Evolutionary conservation across 2,797 vertebrate genomes (phyloP).

Genomic region (Melanotaenia trifasciata): DNA sequence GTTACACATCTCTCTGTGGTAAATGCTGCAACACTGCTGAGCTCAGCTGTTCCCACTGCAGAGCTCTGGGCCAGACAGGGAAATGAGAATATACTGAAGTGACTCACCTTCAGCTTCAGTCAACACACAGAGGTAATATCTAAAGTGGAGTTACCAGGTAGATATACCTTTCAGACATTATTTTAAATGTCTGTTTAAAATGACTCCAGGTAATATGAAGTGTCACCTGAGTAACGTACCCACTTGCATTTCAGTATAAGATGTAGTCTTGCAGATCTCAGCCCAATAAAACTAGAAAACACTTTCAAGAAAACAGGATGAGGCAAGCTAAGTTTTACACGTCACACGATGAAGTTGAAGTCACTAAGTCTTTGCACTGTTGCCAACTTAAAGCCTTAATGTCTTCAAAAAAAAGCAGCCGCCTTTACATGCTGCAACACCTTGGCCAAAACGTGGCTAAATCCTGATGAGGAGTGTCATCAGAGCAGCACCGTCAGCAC

Average conservation of each 20-base stretch:
- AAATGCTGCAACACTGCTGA: constrained; percentile 32
- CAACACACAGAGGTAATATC: neutral
- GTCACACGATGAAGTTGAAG: neutral
- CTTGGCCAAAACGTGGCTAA: too few species aligned
- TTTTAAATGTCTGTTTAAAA: neutral
- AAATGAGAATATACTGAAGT: neutral
- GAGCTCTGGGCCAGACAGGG: constrained; percentile 22
- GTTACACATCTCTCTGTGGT: constrained; percentile 6
- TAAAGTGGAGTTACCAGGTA: neutral
- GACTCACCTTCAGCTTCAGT: neutral
- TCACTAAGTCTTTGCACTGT: too few species aligned
- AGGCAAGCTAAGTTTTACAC: neutral
- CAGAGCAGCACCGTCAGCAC: too few species aligned
- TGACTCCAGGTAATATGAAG: neutral
- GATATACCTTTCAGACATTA: neutral
- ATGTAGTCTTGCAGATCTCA: neutral
- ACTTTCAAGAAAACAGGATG: constrained; percentile 1
- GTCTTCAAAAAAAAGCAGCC: too few species aligned
- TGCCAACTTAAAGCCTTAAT: too few species aligned
- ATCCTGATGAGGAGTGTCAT: too few species aligned
- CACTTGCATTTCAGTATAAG: neutral
- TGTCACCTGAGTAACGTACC: neutral
- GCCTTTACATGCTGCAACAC: too few species aligned
- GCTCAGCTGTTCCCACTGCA: constrained; percentile 38
- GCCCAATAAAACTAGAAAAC: neutral